A percentile compares a stretch with the other conserved stretches of the same genome.
Conservation (phyloP, 2,113 vertebrate species). For the Progne subis region DNA sequence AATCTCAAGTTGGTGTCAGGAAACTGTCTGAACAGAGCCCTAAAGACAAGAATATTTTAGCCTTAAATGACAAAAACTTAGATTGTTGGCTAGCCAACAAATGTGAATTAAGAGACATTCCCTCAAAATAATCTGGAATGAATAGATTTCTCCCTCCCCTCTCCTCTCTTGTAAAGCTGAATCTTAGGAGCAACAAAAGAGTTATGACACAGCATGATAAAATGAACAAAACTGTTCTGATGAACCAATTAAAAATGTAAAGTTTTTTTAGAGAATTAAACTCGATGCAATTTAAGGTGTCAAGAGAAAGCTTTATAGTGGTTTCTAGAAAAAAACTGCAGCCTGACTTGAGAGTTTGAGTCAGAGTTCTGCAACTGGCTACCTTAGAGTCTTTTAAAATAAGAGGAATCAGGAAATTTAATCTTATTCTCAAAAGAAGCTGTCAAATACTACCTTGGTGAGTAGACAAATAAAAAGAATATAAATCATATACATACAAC, state of each 20-base stretch:
- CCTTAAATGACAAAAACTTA: not conserved
- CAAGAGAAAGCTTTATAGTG: not conserved
- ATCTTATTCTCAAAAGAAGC: not conserved
- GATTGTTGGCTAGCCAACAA: not conserved
- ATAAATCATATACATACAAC: fast-evolving
- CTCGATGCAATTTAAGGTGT: not conserved
- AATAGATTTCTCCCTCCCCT: not conserved
- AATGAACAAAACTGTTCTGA: not conserved
- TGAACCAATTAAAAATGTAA: not conserved
- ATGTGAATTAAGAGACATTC: not conserved
- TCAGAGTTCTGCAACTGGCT: not conserved
- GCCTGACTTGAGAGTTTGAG: not conserved
- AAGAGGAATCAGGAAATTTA: not conserved
- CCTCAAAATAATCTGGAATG: not conserved
- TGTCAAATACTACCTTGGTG: not conserved
- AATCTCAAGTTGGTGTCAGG: not conserved
- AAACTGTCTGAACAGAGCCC: not conserved
- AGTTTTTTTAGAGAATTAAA: not conserved
- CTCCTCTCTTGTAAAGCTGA: not conserved
- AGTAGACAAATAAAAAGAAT: not conserved
- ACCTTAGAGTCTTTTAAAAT: not conserved
- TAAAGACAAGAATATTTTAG: not conserved
- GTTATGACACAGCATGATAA: not conserved
- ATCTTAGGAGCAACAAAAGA: not conserved
- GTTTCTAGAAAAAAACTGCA: not conserved